These are phyloP conservation scores for Magallana gigas DNA, from an alignment of 1,140 invertebrate species.

Conservation along the genomic window DNA sequence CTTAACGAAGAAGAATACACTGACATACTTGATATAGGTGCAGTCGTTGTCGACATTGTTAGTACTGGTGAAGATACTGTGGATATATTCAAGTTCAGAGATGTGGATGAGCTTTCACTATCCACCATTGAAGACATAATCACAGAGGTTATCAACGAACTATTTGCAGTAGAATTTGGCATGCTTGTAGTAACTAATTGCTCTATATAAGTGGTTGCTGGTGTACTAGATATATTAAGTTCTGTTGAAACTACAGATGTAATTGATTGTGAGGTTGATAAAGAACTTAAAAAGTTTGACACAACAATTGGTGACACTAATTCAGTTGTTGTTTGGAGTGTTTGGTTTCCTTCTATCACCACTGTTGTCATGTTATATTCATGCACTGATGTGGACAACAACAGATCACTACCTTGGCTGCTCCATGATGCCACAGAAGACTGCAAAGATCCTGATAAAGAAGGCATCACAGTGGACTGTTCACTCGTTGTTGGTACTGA, in stretches of 20 bases:
- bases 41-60: conserved; percentile 6
- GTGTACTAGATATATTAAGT: neutral
- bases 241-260: neutral
- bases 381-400: neutral
- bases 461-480: neutral
- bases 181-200: neutral
- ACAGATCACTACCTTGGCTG: neutral
- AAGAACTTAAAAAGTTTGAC: neutral
- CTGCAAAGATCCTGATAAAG: neutral
- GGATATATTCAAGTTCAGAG: neutral
- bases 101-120: conserved; percentile 1
- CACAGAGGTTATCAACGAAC: neutral
- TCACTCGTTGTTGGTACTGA: neutral
- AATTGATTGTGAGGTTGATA: neutral
- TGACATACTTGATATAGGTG: neutral
- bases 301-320: neutral
- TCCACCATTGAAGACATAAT: neutral
- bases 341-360: neutral
- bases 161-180: neutral
- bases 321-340: neutral
- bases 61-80: neutral
- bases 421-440: neutral
- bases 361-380: neutral
- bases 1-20: neutral
- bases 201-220: neutral